Evolutionary conservation across 2,888 invertebrate genomes (phyloP).

Genomic region (Thyatira batis): DNA sequence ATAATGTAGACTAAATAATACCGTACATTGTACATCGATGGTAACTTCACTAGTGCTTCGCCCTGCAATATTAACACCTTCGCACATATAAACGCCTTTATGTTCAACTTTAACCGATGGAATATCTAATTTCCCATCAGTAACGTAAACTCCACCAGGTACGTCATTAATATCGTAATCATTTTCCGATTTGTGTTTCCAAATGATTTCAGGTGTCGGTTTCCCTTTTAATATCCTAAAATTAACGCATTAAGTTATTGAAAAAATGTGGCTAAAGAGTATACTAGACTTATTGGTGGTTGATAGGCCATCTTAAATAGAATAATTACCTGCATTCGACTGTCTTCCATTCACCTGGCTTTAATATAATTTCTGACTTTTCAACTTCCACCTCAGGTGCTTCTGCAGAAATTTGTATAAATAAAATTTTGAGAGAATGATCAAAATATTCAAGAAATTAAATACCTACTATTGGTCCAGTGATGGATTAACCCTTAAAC

Average conservation of each 20-base stretch:
- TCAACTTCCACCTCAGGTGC: slow-evolving; percentile 44
- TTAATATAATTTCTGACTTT: slow-evolving; percentile 35
- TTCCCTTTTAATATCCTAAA: slow-evolving; percentile 56
- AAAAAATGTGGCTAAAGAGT: no score
- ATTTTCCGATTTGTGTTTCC: slow-evolving; percentile 49
- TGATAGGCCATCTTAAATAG: background rate
- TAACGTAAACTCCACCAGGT: slow-evolving; percentile 41
- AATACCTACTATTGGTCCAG: no score
- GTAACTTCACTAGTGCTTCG: slow-evolving; percentile 38
- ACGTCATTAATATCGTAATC: slow-evolving; percentile 34
- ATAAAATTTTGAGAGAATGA: background rate
- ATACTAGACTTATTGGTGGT: background rate
- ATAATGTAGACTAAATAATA: background rate
- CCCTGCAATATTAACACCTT: slow-evolving; percentile 54
- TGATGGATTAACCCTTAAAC: no score
- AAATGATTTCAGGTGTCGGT: slow-evolving; percentile 53
- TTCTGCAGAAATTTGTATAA: slow-evolving; percentile 37
- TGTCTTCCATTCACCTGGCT: slow-evolving; percentile 44
- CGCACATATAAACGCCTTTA: slow-evolving; percentile 57
- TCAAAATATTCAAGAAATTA: background rate
- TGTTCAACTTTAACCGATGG: slow-evolving; percentile 37
- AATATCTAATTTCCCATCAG: slow-evolving; percentile 43
- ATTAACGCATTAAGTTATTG: no score
- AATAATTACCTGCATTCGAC: slow-evolving; percentile 57
- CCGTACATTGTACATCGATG: slow-evolving; percentile 61